These are phyloP conservation scores for Psittacula cyanocephala DNA, from an alignment of 2,113 vertebrate species.

Conservation along the genomic window DNA sequence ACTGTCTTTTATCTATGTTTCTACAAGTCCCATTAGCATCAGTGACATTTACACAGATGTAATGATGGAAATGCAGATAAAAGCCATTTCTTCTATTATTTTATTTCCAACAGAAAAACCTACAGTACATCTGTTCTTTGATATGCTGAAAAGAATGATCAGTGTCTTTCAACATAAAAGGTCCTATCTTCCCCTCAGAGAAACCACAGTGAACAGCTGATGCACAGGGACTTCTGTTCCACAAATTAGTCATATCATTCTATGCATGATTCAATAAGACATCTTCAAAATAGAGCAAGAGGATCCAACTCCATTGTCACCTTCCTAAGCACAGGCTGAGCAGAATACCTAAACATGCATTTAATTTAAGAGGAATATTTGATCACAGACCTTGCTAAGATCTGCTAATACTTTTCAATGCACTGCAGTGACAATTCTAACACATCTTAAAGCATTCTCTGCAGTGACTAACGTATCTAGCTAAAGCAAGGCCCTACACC, in stretches of 20 bases:
- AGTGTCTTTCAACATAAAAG: background rate
- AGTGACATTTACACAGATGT: background rate
- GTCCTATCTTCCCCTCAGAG: background rate
- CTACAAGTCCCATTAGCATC: background rate
- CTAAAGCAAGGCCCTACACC: background rate
- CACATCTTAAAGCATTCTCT: background rate
- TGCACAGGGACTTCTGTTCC: background rate
- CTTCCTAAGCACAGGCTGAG: background rate
- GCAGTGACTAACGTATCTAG: background rate
- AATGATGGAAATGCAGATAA: conserved; percentile 15
- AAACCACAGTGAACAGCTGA: background rate
- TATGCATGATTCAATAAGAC: background rate
- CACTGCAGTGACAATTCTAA: background rate
- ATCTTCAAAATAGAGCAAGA: background rate
- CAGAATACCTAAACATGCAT: background rate
- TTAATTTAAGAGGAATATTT: conserved; percentile 10
- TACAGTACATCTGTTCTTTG: conserved; percentile 18
- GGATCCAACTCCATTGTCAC: background rate
- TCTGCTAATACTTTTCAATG: background rate
- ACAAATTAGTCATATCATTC: conserved; percentile 13
- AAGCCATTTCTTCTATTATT: background rate
- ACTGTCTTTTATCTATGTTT: background rate
- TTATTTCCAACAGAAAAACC: background rate
- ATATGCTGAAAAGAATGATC: conserved; percentile 39
- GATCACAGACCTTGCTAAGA: background rate